Percentiles rank a stretch among this genome's conserved stretches.
These are phyloP conservation scores for Sebastes matsubarae DNA, from an alignment of 2,797 vertebrate genomes.

Conservation along the genomic window DNA sequence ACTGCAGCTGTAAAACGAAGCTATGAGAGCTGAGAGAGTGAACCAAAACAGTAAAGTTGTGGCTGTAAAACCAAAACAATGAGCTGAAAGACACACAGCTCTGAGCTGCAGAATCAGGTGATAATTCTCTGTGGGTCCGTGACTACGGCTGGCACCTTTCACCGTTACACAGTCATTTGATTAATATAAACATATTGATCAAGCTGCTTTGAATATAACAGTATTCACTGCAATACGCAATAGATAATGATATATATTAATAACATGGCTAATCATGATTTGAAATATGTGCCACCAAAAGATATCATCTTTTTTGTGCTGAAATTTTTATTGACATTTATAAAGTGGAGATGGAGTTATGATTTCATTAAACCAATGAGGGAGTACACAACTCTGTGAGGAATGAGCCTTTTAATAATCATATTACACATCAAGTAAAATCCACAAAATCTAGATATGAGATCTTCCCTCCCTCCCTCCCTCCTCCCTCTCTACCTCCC, in stretches of 20 bases:
- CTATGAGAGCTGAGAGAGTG: not conserved
- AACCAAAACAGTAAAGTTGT: not conserved
- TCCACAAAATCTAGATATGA: not conserved
- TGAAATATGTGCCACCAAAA: not conserved
- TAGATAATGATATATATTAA: not conserved
- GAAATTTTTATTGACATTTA: not conserved
- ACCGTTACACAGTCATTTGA: not conserved
- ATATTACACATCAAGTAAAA: not conserved
- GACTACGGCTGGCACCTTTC: not conserved
- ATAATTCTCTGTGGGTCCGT: not conserved
- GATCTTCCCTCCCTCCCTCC: not conserved
- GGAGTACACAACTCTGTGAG: not conserved
- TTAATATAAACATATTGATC: not conserved
- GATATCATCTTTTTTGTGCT: not conserved
- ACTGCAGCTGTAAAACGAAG: not conserved
- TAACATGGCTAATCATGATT: not conserved
- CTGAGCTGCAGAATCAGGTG: not conserved
- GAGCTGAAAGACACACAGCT: not conserved
- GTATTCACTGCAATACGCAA: not conserved
- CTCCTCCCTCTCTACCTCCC: not conserved
- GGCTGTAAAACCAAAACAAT: not conserved
- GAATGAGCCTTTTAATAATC: not conserved
- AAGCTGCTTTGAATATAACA: not conserved
- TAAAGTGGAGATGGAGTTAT: not conserved
- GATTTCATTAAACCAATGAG: not conserved